A percentile compares a stretch with the other conserved stretches of the same genome.
Conservation (phyloP, 2,113 vertebrate genomes). For the Taxidea taxus region DNA sequence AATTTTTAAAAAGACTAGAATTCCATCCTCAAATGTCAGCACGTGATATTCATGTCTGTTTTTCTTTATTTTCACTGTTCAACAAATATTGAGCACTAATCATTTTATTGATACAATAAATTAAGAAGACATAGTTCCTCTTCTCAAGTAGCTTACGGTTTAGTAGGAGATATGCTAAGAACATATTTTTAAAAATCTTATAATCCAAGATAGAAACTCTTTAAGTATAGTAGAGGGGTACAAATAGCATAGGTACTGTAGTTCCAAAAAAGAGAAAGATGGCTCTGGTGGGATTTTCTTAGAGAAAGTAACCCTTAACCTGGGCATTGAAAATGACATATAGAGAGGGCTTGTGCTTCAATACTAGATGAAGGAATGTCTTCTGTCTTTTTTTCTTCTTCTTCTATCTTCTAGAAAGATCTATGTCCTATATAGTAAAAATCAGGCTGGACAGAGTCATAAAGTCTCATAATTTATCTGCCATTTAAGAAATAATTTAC, state of each 20-base stretch:
- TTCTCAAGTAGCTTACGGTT: background rate
- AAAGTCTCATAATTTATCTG: background rate
- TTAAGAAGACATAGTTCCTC: background rate
- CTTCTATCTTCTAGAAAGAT: background rate
- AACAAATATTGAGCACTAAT: constrained; percentile 11
- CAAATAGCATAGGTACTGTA: background rate
- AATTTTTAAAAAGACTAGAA: background rate
- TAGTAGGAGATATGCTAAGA: background rate
- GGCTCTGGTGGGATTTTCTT: background rate
- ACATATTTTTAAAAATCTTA: background rate
- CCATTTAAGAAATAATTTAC: constrained; percentile 7
- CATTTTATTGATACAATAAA: background rate
- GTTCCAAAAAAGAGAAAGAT: background rate
- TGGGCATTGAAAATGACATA: background rate
- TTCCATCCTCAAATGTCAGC: background rate
- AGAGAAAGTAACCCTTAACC: background rate
- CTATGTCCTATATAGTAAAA: background rate
- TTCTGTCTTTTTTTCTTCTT: background rate
- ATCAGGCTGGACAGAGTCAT: background rate
- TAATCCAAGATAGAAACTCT: background rate
- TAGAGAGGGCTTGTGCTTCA: background rate
- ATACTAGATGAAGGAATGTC: background rate
- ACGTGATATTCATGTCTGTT: background rate
- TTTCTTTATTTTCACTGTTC: background rate
- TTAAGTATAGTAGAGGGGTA: background rate